Conservation (phyloP, 2,113 vertebrate species). For the Notothenia rossii region DNA sequence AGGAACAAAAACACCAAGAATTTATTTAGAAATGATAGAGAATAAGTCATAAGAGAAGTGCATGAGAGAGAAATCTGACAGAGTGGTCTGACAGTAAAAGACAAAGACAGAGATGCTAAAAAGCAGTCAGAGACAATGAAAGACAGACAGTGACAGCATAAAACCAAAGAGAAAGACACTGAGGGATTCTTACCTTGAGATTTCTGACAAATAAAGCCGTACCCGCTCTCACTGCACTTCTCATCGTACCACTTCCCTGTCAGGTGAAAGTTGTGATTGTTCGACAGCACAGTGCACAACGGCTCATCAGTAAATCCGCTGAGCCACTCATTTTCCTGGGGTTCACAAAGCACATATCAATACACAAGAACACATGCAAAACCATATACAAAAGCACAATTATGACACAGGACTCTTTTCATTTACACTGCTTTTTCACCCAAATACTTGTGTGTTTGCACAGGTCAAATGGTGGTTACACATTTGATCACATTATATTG, state of each 20-base stretch:
- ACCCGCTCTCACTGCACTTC: constrained; percentile 86
- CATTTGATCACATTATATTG: neutral
- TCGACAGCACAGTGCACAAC: constrained; percentile 89
- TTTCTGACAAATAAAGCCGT: constrained; percentile 95
- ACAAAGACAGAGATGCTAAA: neutral
- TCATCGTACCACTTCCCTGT: constrained; percentile 96
- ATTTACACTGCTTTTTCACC: neutral
- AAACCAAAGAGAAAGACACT: neutral
- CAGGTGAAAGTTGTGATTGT: constrained; percentile 90
- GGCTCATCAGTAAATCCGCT: constrained; percentile 70
- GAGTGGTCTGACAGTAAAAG: constrained; percentile 6
- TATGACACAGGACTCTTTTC: neutral
- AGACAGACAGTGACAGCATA: neutral
- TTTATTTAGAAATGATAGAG: neutral
- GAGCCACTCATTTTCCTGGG: constrained; percentile 70
- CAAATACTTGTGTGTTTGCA: neutral
- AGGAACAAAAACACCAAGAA: neutral
- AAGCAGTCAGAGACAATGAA: neutral
- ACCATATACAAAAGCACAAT: neutral
- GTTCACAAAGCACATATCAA: constrained; percentile 3
- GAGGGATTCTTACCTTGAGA: constrained; percentile 84
- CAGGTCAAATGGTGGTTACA: neutral
- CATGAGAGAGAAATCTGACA: neutral
- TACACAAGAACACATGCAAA: neutral
- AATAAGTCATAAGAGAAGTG: neutral